Percentiles rank a stretch among this genome's conserved stretches.
phyloP scores from a whole-genome alignment of 2,113 vertebrate genomes.

The Nesoenas mayeri region DNA sequence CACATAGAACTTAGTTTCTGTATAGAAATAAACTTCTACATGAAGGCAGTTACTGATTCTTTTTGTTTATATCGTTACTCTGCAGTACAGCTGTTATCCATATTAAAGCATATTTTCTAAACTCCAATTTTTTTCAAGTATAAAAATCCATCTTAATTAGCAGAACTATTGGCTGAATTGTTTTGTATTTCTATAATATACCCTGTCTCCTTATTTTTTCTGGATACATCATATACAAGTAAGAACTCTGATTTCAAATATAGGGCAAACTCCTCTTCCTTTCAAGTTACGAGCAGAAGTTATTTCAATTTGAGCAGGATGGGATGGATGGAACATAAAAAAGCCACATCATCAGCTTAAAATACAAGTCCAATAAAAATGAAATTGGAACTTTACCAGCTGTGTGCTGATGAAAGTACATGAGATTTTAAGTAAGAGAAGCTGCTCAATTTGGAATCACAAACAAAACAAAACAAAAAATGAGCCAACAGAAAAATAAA shows the following conservation, averaged over 20 bases:
- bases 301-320: conserved; percentile 60
- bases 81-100: conserved; percentile 38
- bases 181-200: neutral
- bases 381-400: conserved; percentile 60
- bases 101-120: conserved; percentile 45
- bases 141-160: conserved; percentile 37
- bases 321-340: conserved; percentile 57
- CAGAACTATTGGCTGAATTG: neutral
- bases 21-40: neutral
- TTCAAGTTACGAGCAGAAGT: conserved; percentile 53
- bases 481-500: neutral
- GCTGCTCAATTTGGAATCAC: conserved; percentile 40
- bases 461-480: conserved; percentile 17
- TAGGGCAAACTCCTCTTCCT: neutral
- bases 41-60: neutral
- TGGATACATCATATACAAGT: neutral
- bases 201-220: neutral
- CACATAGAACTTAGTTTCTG: neutral
- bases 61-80: conserved; percentile 29
- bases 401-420: conserved; percentile 54
- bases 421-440: conserved; percentile 57
- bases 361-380: conserved; percentile 68
- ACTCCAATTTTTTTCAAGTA: neutral
- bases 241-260: conserved; percentile 28
- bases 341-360: conserved; percentile 67